Evolutionary conservation across 2,888 invertebrate genomes (phyloP).

Genomic region (Portevinia maculata): DNA sequence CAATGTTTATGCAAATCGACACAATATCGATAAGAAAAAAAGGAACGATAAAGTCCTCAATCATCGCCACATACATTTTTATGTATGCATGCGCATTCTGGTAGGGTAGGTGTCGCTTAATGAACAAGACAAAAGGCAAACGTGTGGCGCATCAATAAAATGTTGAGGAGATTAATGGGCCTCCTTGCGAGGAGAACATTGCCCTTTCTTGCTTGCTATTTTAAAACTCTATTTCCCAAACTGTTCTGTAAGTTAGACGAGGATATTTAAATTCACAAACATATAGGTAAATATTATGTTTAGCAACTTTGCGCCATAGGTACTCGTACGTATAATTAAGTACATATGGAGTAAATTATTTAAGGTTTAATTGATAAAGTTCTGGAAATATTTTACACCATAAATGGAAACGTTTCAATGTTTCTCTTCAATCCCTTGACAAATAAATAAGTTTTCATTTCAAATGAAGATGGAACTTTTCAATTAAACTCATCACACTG

Average conservation of each 20-base stretch:
- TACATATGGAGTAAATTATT: slow-evolving; percentile 42
- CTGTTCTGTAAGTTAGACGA: background rate
- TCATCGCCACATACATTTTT: slow-evolving; percentile 6
- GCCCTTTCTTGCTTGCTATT: background rate
- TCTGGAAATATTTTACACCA: slow-evolving; percentile 11
- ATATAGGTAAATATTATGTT: too few species aligned
- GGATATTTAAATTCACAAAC: too few species aligned
- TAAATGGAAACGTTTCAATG: background rate
- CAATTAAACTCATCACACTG: slow-evolving; percentile 46
- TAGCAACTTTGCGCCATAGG: too few species aligned
- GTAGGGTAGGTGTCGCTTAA: slow-evolving; percentile 23
- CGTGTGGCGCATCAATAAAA: slow-evolving; percentile 35
- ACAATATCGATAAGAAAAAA: slow-evolving; percentile 12
- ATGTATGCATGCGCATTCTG: background rate
- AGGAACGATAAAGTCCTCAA: background rate
- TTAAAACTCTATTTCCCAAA: background rate
- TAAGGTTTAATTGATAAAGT: slow-evolving; percentile 61
- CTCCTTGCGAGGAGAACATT: slow-evolving; percentile 4
- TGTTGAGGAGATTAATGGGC: slow-evolving; percentile 9
- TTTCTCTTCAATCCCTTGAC: background rate
- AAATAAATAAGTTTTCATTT: slow-evolving; percentile 26
- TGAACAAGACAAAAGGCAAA: slow-evolving; percentile 38
- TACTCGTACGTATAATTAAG: slow-evolving; percentile 2
- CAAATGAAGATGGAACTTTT: slow-evolving; percentile 56
- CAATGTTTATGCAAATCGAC: slow-evolving; percentile 63